Base-by-base conservation (phyloP, 2,888 invertebrate genomes). In the Phrixothrix hirtus region DNA sequence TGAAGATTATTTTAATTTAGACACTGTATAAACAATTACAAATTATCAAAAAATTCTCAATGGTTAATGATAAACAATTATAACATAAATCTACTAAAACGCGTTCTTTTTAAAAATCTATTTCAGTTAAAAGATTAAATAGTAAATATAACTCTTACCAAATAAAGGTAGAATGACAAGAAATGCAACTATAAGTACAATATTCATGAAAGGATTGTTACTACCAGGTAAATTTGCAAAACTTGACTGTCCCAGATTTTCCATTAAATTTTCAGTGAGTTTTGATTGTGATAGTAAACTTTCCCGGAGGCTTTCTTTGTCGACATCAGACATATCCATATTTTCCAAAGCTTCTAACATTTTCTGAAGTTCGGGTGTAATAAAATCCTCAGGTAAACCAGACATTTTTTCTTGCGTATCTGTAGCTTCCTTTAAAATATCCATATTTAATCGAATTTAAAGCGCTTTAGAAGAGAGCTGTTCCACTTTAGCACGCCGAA, bases 181-280 rank as follows among this genome's bases (percentile, higher is more conserved):
- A 25, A 64, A 46, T 14, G 54, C 49, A 10, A 55, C 7, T n/a
- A 57, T 10, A 16, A 57, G 44, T 9, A 35, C 30, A 9, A 37
- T 77, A 13, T 0, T 72, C 5, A 13, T 74, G 74, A 53, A 78
- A 74, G 1, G 70, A 12, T 1, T 78, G n/a, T n/a, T n/a, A 49
- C 1, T 71, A 77, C 29, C 78, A 44, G 1, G 69, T 16, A 0
- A 14, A 13, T 47, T 72, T 65, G 0, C 76, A 25, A 31, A 37
- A 29, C 26, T 21, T n/a, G 41, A 35, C 21, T 21, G 3, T 5
- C 3, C 4, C 3, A 21, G 21, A 7, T 7, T 21, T 21, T 21
- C 21, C 21, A 21, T 21, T 21, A 21, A 5, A 21, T 21, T 21
- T 5, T 21, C 21, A 7, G 4, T 7, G 4, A 21, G 3, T 21